phyloP scores from a whole-genome alignment of 2,888 invertebrate genomes.

The Oasisia sp. region DNA sequence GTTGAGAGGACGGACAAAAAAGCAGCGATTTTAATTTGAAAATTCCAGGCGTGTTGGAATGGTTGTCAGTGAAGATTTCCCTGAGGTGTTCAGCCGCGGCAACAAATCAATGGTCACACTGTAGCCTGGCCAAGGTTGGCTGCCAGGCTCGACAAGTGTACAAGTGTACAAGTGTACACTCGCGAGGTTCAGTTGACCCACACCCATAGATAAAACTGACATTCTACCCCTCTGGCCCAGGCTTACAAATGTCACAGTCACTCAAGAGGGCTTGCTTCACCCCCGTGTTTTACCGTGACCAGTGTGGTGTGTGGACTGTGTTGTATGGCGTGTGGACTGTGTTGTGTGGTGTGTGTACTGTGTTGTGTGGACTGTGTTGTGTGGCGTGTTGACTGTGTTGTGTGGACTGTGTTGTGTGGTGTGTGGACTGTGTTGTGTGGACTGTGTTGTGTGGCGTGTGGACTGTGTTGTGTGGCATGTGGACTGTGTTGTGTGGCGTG shows the following conservation, averaged over 20 bases:
- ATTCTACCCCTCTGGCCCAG: not conserved
- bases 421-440: no score
- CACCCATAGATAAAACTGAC: not conserved
- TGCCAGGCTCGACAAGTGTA: not conserved
- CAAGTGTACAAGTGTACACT: not conserved
- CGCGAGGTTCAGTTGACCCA: not conserved
- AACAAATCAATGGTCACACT: not conserved
- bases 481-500: no score
- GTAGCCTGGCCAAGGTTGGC: not conserved
- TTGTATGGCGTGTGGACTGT: no score
- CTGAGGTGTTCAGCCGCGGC: not conserved
- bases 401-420: no score
- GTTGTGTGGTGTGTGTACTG: no score
- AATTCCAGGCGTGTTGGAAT: conserved; percentile 12
- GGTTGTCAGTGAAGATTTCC: conserved; percentile 13
- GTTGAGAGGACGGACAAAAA: not conserved
- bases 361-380: no score
- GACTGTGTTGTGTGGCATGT: no score
- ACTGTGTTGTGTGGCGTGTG: no score
- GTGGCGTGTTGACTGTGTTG: no score
- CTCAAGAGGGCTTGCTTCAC: not conserved
- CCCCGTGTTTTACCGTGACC: not conserved
- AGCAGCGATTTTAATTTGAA: not conserved
- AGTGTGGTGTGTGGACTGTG: no score
- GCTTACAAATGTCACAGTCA: not conserved